Base-by-base conservation (phyloP, 1,140 invertebrate species). In the Cardiocondyla obscurior region DNA sequence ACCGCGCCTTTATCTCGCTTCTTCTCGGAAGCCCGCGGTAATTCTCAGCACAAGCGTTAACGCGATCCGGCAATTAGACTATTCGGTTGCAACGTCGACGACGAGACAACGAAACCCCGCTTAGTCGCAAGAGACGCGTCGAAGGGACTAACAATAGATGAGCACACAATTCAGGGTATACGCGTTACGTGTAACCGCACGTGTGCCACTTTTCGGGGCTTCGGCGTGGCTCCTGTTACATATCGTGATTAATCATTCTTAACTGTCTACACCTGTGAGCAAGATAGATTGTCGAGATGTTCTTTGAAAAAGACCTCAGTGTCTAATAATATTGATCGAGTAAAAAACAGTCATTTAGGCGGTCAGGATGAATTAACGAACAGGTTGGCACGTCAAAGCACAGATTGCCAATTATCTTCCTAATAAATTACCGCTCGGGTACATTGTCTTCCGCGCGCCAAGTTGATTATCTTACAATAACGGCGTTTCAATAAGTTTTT, bases 201-300 rank as follows among this genome's bases (percentile, higher is more conserved):
- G 49, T 8, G 49, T 8, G 33, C 33, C 16, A 53, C 60, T 67
- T 67, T 67, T 53, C 14, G 19, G 36, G 46, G 7, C 22, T 55
- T 39, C 60, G 25, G 36, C 33, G 74, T 19, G 30, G 33, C 25
- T 53, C 33, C 46, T 22, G 39, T 79, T 39, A 16, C n/a, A 69
- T 49, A 36, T 53, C 16, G 25, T 49, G 30, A 79, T 79, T 79
- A 79, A 79, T 79, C 74, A 69, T 42, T 53, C 74, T 55, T 22
- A 53, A 69, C 44, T 67, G 46, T 67, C 74, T 39, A 28, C 36
- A 53, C 30, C 51, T 16, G 30, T 44, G 22, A 28, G 30, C 30
- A 42, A 77, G 74, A 77, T 53, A 39, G 46, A 77, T 77, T 28
- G n/a, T 77, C 74, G 44, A 39, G 33, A 19, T 19, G 4, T 30